Base-by-base conservation (phyloP, 2,888 invertebrate species). In the Agrilus cyanescens region DNA sequence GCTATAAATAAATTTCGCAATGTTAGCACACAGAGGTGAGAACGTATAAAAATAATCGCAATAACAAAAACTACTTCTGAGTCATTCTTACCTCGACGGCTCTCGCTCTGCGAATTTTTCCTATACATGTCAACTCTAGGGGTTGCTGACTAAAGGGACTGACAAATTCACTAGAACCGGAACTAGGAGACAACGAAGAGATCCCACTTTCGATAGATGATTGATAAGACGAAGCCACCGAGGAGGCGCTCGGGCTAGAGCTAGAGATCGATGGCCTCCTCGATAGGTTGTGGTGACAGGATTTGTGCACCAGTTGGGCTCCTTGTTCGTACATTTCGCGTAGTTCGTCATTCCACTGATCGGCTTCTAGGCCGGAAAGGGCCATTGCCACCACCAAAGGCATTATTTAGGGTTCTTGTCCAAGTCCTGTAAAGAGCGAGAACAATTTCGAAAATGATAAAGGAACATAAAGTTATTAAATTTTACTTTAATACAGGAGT, bases 301-400 rank as follows among this genome's bases (percentile, higher is more conserved):
- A 20, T 20, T 31, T 29, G 12, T 34, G 34, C 25, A 25, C 25
- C 10, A 25, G 10, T 4, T 25, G 25, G 2, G 25, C 25, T 4
- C 25, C 25, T 10, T 31, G 46, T 50, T 20, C 48, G 33, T 38
- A 54, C 40, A 45, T 43, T 41, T 46, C 51, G 51, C 10, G 52
- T 39, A 45, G 52, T 51, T 40, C 50, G 48, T 25, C 55, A 32
- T 41, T 41, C 49, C 49, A 51, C 10, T 48, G 42, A n/a, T 53
- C 49, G 5, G 45, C 32, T 58, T 74, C 73, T 65, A 75, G 60
- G 49, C 72, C 75, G 52, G 71, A 69, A 47, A 75, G 61, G 46
- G 76, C 75, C 65, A 78, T 64, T 56, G 75, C 76, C 62, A 77
- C 70, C 60, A 74, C 71, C 60, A 78, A 65, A 64, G 75, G 76